phyloP scores from a whole-genome alignment of 2,797 vertebrate species.

The Cyclopterus lumpus region DNA sequence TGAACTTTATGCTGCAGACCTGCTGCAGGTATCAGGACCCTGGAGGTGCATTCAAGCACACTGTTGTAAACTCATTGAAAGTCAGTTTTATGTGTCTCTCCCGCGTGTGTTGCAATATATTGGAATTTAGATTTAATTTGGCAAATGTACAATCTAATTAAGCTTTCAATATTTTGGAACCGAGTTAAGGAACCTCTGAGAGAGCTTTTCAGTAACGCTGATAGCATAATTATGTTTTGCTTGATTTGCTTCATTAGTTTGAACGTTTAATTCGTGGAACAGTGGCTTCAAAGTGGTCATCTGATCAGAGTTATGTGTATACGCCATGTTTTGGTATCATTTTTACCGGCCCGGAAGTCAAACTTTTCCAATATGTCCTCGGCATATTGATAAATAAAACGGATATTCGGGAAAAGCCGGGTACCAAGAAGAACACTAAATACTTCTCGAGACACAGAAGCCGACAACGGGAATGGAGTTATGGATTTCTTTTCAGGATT shows the following conservation, averaged over 20 bases:
- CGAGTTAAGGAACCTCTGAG: conserved; percentile 29
- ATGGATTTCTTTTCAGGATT: too few species aligned
- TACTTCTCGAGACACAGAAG: too few species aligned
- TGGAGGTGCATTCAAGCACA: too few species aligned
- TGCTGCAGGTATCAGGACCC: too few species aligned
- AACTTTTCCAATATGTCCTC: neutral
- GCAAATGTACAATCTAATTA: conserved; percentile 55
- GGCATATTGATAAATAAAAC: too few species aligned
- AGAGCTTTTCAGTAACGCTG: conserved; percentile 4
- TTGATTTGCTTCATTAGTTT: conserved; percentile 21
- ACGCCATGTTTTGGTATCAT: too few species aligned
- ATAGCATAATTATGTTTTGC: conserved; percentile 31
- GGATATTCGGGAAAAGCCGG: too few species aligned
- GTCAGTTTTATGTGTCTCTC: conserved; percentile 29
- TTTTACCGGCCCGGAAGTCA: conserved; percentile 1
- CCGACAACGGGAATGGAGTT: too few species aligned
- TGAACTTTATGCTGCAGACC: too few species aligned
- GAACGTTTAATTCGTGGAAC: conserved; percentile 10
- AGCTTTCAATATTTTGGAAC: conserved; percentile 47
- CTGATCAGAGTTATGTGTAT: too few species aligned
- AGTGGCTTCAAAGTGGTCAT: neutral
- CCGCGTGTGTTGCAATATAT: conserved; percentile 10
- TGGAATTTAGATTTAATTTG: conserved; percentile 50
- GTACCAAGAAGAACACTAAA: too few species aligned
- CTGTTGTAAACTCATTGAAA: conserved; percentile 32